Evolutionary conservation across 2,888 invertebrate species (phyloP).

Genomic region (Apotomis turbidana): DNA sequence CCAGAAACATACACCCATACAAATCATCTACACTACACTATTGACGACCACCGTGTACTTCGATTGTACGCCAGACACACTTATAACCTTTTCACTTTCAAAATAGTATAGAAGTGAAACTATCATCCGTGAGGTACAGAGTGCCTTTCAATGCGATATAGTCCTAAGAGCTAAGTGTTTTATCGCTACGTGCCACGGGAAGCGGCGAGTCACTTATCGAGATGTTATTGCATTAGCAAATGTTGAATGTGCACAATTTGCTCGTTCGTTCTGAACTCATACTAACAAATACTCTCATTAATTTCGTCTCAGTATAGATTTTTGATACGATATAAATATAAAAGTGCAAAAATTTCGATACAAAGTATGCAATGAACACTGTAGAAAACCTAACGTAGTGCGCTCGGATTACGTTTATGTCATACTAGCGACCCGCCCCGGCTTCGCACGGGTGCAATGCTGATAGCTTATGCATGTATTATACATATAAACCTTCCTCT

Average conservation of each 20-base stretch:
- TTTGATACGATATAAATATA: no score
- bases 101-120: background rate
- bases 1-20: no score
- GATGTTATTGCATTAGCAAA: constrained; percentile 23
- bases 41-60: background rate
- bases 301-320: no score
- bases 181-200: constrained; percentile 4
- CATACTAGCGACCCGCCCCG: no score
- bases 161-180: background rate
- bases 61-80: background rate
- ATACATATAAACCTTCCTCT: no score
- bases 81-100: background rate
- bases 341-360: no score
- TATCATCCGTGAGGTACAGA: background rate
- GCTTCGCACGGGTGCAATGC: no score
- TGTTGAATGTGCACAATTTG: constrained; percentile 8
- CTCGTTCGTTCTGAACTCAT: background rate
- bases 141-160: background rate
- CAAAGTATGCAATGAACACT: no score
- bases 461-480: no score
- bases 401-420: no score
- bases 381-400: no score
- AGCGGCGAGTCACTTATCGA: constrained; percentile 28
- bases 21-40: background rate
- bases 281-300: background rate